These are phyloP conservation scores for Euthynnus affinis DNA, from an alignment of 2,797 vertebrate genomes.

Conservation along the genomic window DNA sequence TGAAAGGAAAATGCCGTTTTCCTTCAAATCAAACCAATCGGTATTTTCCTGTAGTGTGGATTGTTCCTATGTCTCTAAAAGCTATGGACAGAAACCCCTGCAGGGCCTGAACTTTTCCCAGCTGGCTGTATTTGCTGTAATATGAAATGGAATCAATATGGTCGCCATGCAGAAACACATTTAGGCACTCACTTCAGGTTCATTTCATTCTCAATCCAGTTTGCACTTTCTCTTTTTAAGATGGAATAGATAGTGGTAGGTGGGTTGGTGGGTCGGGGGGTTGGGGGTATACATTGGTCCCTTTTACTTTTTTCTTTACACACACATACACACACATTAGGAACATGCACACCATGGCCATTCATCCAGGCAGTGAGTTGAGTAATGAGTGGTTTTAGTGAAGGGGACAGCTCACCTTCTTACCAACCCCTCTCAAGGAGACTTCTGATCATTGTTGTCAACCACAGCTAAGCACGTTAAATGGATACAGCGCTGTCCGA, in stretches of 20 bases:
- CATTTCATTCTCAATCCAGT: conserved; percentile 50
- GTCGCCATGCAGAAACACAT: conserved; percentile 62
- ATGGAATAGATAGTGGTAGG: conserved; percentile 24
- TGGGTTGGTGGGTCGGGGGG: neutral
- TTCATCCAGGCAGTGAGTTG: conserved; percentile 77
- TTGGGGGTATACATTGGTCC: neutral
- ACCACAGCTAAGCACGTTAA: conserved; percentile 78
- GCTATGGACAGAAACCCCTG: conserved; percentile 38
- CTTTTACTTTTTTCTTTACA: neutral
- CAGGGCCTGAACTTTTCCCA: conserved; percentile 54
- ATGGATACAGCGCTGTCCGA: conserved; percentile 67
- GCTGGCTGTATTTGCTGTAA: conserved; percentile 39
- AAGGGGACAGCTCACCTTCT: conserved; percentile 86
- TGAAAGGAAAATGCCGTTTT: conserved; percentile 24
- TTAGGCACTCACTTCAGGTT: conserved; percentile 47
- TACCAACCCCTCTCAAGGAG: conserved; percentile 82
- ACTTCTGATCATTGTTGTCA: conserved; percentile 86
- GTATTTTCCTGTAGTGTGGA: conserved; percentile 6
- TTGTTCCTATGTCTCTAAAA: conserved; percentile 37
- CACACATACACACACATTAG: conserved; percentile 28
- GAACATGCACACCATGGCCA: conserved; percentile 60
- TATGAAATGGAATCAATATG: conserved; percentile 70
- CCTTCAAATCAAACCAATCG: conserved; percentile 13
- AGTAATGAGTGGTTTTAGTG: conserved; percentile 84
- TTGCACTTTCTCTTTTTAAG: conserved; percentile 36